These are phyloP conservation scores for Dinomys branickii DNA, from an alignment of 2,113 vertebrate genomes.

Conservation along the genomic window DNA sequence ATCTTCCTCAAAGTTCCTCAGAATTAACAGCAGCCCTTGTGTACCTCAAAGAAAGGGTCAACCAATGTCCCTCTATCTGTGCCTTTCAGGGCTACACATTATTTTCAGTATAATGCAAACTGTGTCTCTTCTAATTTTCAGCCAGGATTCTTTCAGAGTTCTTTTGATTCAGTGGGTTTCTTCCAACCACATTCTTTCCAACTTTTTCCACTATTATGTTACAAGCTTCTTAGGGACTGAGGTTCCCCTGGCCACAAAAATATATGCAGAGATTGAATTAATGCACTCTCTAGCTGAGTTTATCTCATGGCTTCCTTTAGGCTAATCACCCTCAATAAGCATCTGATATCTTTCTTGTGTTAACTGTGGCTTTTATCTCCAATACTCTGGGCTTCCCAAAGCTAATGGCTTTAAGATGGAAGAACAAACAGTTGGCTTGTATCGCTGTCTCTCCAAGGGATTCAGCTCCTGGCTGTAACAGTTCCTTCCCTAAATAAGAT, in stretches of 20 bases:
- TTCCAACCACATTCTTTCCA: not conserved
- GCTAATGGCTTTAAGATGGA: not conserved
- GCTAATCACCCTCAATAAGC: not conserved
- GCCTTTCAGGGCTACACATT: not conserved
- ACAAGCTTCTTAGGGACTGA: not conserved
- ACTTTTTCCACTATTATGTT: not conserved
- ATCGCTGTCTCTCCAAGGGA: not conserved
- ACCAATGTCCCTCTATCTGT: not conserved
- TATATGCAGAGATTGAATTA: not conserved
- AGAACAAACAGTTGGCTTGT: not conserved
- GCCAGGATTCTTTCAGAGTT: not conserved
- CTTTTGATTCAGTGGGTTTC: slow-evolving; percentile 47
- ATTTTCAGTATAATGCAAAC: not conserved
- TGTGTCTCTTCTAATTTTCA: not conserved
- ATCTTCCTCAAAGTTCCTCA: not conserved
- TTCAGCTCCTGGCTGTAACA: not conserved
- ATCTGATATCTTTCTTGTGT: not conserved
- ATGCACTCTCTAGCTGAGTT: not conserved
- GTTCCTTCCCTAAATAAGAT: not conserved
- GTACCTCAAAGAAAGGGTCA: not conserved
- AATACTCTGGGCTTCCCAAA: not conserved
- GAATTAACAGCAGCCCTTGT: not conserved
- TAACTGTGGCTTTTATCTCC: not conserved
- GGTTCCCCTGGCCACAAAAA: not conserved
- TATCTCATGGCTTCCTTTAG: not conserved